Percentiles rank a stretch among this genome's conserved stretches.
Evolutionary conservation across 2,797 vertebrate species (phyloP).

Genomic region (Telmatherina bonti): DNA sequence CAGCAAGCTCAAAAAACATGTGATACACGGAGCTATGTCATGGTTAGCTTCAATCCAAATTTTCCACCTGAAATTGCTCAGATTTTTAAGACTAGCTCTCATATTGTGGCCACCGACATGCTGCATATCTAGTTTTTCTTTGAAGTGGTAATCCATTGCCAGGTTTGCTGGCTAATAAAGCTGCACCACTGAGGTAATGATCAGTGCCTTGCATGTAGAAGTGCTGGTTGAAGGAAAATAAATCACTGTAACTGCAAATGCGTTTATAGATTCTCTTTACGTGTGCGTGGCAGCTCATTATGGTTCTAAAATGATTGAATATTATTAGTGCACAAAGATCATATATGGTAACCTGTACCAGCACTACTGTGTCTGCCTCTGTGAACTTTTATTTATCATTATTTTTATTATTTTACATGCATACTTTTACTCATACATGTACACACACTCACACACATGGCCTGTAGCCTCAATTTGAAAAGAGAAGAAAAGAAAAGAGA

Average conservation of each 20-base stretch:
- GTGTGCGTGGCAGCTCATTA: not conserved
- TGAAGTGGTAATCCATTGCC: constrained; percentile 73
- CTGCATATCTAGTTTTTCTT: constrained; percentile 49
- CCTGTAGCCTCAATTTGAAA: constrained; percentile 15
- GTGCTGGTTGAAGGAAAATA: constrained; percentile 35
- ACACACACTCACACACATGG: not conserved
- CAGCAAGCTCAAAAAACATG: not conserved
- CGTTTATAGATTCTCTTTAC: constrained; percentile 13
- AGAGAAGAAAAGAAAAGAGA: not conserved
- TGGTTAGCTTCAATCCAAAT: constrained; percentile 8
- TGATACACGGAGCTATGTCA: constrained; percentile 2
- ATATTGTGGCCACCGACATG: constrained; percentile 32
- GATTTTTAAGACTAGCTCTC: constrained; percentile 49
- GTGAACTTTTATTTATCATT: too few species aligned
- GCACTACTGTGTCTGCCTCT: not conserved
- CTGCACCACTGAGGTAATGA: constrained; percentile 70
- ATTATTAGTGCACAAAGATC: not conserved
- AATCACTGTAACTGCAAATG: constrained; percentile 23
- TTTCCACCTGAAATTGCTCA: constrained; percentile 6
- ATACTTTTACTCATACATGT: not conserved
- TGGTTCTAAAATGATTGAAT: not conserved
- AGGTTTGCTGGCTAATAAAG: constrained; percentile 71
- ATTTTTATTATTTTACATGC: not conserved
- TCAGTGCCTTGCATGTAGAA: constrained; percentile 43
- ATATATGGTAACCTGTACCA: not conserved